Evolutionary conservation across 2,797 vertebrate species (phyloP), one percentile per base, ranked within the genome.

Genomic region (Nyctalus aviator): DNA sequence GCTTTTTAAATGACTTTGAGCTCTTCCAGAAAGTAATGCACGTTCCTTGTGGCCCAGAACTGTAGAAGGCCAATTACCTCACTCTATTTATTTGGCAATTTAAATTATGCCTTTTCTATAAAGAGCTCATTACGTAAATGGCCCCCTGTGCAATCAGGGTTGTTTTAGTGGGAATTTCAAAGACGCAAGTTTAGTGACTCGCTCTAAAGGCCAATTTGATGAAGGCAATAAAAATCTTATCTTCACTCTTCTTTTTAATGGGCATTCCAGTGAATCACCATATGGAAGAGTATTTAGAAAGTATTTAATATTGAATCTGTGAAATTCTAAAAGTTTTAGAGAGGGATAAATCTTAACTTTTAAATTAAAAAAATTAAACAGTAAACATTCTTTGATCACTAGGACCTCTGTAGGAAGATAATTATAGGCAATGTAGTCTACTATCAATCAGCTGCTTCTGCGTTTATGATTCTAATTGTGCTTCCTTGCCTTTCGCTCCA

Each of bases 1-100:
- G 17, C 75, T 88, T 75, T 76, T 76, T 96, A 82, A 94, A 93
- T 95, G 84, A 86, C 66, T 92, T 88, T 68, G 46, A 94, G 44
- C 82, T 94, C 62, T 78, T 92, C 84, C 95, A 93, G 88, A 94
- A 93, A 93, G 35, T 84, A 90, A 81, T 53, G 17, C 18, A 18
- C 84, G 48, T 57, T 96, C 69, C 23, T 72, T 18, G 4, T 87
- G 90, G 72, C 25, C 59, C 81, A 46, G 62, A 75, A 88, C 23
- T 90, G 14, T 73, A 37, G 48, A 93, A 89, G 35, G 46, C 81
- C 90, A 84, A 21, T 95, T 71, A 92, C 77, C 20, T 85, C 78
- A 82, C 37, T 83, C 72, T 59, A 46, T 82, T 85, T 92, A 53
- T 91, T 81, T 95, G 84, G 35, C 69, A 84, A 87, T 93, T 92